Evolutionary conservation across 2,888 invertebrate genomes (phyloP), one percentile per base, ranked within the genome.

Genomic region (Epsilonema sp.): DNA sequence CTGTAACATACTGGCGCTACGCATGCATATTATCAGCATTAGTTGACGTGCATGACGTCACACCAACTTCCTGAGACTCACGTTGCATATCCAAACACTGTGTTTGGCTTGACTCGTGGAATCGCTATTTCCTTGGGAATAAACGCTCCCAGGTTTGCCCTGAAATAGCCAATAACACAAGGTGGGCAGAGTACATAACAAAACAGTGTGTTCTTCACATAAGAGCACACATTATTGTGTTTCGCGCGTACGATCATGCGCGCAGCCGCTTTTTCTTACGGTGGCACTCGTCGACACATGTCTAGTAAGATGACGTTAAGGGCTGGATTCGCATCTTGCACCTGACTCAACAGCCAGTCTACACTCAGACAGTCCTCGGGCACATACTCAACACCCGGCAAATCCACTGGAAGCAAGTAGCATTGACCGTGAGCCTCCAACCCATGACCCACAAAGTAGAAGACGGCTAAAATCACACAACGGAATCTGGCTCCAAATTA

Each of bases 361-460:
- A 63, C 61, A n/a, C 62, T 58, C 16, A 60, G 50, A 45, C 65
- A 65, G 21, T 60, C 60, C 16, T 61, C 53, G 3, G 63, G 64
- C 16, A 53, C 52, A 45, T 56, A 56, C 31, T 55, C 54, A 20
- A 57, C 56, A 20, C 49, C 54, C 2, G 63, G 61, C 16, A 67
- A 67, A 51, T 69, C 68, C 2, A 65, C 60, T 2, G 69, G 68
- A 19, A 69, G 59, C n/a, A 69, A 55, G 53, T 65, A 69, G 43
- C 67, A 66, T 49, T 65, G 62, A 20, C 66, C 66, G 44, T 63
- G 58, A 25, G 64, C 64, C 49, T 69, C 67, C 53, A 69, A 68
- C 2, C 69, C 69, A 51, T 69, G 69, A 1, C 69, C 69, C 48
- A 66, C 68, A 52, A 68, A 69, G 52, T 69, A 69, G 51, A 64